A percentile compares a stretch with the other conserved stretches of the same genome.
Evolutionary conservation across 2,888 invertebrate species (phyloP).

Genomic region (Drosophila nr. medialis): DNA sequence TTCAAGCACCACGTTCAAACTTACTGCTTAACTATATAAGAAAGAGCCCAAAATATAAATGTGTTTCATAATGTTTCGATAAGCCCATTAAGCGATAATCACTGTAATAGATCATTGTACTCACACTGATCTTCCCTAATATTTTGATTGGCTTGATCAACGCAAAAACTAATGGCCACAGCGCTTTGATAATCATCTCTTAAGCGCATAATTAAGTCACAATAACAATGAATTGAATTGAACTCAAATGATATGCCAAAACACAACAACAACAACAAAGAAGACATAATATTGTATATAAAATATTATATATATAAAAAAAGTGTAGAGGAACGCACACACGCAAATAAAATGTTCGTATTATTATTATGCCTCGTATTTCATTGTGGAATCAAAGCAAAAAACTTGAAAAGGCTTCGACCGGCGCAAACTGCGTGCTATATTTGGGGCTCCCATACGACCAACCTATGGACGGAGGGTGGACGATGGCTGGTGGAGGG

Average conservation of each 20-base stretch:
- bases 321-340: slow-evolving; percentile 18
- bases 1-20: background rate
- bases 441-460: slow-evolving; percentile 32
- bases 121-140: background rate
- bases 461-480: background rate
- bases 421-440: slow-evolving; percentile 53
- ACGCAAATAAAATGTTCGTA: slow-evolving; percentile 72
- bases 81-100: background rate
- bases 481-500: background rate
- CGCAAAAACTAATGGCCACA: slow-evolving; percentile 51
- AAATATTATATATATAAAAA: slow-evolving; percentile 10
- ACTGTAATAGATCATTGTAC: background rate
- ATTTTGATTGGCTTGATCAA: slow-evolving; percentile 8
- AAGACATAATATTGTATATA: slow-evolving; percentile 16
- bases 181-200: slow-evolving; percentile 54
- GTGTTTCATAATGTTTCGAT: background rate
- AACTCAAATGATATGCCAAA: slow-evolving; percentile 69
- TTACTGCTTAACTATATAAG: background rate
- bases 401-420: slow-evolving; percentile 68
- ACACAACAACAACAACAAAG: slow-evolving; percentile 28
- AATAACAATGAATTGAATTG: slow-evolving; percentile 55
- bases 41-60: background rate
- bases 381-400: slow-evolving; percentile 74
- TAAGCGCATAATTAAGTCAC: slow-evolving; percentile 80
- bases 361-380: slow-evolving; percentile 70